phyloP scores from a whole-genome alignment of 2,113 vertebrate genomes.

The Passerina amoena region DNA sequence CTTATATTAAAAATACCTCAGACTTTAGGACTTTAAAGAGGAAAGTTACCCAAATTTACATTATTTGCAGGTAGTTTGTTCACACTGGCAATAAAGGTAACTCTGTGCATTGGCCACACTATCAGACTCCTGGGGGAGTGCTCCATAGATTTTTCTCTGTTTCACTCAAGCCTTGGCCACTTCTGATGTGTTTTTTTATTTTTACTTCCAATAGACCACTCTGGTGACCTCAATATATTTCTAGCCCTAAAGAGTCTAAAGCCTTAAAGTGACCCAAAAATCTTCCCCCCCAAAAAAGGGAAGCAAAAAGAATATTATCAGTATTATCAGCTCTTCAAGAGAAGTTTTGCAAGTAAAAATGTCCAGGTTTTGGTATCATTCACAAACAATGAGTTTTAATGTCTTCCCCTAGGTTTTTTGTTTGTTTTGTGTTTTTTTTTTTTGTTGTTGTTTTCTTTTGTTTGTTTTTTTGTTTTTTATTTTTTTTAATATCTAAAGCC shows the following conservation, averaged over 20 bases:
- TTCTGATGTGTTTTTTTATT: not conserved
- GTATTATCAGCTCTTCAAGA: not conserved
- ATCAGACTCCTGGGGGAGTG: not conserved
- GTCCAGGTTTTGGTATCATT: not conserved
- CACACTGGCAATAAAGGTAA: not conserved
- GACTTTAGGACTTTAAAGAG: not conserved
- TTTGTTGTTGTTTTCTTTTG: too few relatives aligned
- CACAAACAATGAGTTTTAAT: not conserved
- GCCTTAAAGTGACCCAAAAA: not conserved
- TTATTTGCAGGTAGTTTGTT: not conserved
- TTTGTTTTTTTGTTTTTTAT: not conserved
- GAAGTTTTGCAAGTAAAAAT: not conserved
- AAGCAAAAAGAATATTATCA: not conserved
- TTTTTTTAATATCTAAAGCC: not conserved
- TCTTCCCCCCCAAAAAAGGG: not conserved
- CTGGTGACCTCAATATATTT: not conserved
- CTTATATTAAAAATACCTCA: not conserved
- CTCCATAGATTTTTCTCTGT: not conserved
- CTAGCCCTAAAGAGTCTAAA: not conserved
- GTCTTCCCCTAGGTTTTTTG: not conserved
- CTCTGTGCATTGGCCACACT: not conserved
- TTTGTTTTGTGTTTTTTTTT: not conserved
- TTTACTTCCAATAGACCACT: not conserved
- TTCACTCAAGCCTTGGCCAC: not conserved
- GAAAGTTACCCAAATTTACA: not conserved